Evolutionary conservation across 2,888 invertebrate genomes (phyloP), one percentile per base, ranked within the genome.

Genomic region (Thera britannica): DNA sequence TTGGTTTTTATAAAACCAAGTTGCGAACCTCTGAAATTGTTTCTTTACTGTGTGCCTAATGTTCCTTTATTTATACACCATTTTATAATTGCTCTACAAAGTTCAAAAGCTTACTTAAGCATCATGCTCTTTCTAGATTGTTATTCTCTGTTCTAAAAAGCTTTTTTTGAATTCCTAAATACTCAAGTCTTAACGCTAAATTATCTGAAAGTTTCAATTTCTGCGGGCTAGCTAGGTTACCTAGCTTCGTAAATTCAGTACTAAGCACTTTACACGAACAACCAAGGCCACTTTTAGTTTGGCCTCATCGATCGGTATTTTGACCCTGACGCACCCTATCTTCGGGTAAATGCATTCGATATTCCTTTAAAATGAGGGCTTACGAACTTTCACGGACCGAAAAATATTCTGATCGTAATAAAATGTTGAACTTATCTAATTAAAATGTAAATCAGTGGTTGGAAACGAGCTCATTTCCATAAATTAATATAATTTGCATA

Each of bases 301-400:
- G 82, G 84, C 83, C 84, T 83, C 76, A 90, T 90, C 87, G 90
- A 91, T 90, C 85, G 83, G 73, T 71, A 72, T 69, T 72, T 77
- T 73, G 79, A 76, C 81, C 78, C 78, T 80, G 82, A 75, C 81
- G 66, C 63, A 66, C 65, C 76, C 76, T 75, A 75, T 64, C 69
- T 72, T 77, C 67, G 64, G 54, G 44, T n/a, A 52, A 52, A 44
- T 71, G 71, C 71, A 71, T 66, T 61, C 63, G 63, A 64, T 66
- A 67, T 63, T 65, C 64, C 59, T 58, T 46, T 1, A 46, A 44
- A 46, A 46, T 46, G 3, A 46, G 44, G 7, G 9, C 7, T 44
- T 7, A 5, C 3, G 8, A 46, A 9, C 2, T 46, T 41, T 41
- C 5, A 7, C 41, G 5, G 41, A 41, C 38, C 3, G 38, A 38